Conservation (phyloP, 2,113 vertebrate species). For the Antennarius striatus region DNA sequence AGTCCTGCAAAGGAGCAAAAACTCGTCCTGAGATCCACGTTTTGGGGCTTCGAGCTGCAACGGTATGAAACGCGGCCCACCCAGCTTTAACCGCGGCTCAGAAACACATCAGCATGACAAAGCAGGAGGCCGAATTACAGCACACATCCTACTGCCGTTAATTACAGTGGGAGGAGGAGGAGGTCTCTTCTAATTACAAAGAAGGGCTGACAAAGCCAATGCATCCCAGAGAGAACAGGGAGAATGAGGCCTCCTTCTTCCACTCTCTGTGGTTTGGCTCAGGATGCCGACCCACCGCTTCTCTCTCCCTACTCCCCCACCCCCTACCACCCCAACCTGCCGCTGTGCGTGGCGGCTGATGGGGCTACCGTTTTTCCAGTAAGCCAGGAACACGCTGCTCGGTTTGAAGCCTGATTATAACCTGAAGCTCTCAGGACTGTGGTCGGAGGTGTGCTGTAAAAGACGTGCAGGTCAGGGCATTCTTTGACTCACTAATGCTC, state of each 20-base stretch:
- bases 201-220: constrained; percentile 64
- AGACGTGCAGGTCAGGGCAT: not conserved
- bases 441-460: constrained; percentile 14
- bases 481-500: too few relatives aligned
- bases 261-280: constrained; percentile 53
- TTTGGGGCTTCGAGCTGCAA: not conserved
- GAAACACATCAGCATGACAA: constrained; percentile 56
- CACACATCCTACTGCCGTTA: constrained; percentile 65
- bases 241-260: constrained; percentile 35
- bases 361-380: constrained; percentile 59
- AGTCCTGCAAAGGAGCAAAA: too few relatives aligned
- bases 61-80: constrained; percentile 35
- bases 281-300: constrained; percentile 61
- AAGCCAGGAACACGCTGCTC: constrained; percentile 50
- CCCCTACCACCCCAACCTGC: constrained; percentile 27
- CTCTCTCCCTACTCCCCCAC: constrained; percentile 13
- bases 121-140: constrained; percentile 57
- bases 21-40: not conserved
- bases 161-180: constrained; percentile 63
- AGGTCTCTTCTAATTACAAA: constrained; percentile 71
- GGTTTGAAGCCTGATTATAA: constrained; percentile 46
- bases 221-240: constrained; percentile 36
- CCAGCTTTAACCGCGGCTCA: constrained; percentile 36
- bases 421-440: constrained; percentile 25
- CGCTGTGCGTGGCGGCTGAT: constrained; percentile 25